A percentile compares a stretch with the other conserved stretches of the same genome.
These are phyloP conservation scores for Dorcus hopei DNA, from an alignment of 2,888 invertebrate genomes.

Conservation along the genomic window DNA sequence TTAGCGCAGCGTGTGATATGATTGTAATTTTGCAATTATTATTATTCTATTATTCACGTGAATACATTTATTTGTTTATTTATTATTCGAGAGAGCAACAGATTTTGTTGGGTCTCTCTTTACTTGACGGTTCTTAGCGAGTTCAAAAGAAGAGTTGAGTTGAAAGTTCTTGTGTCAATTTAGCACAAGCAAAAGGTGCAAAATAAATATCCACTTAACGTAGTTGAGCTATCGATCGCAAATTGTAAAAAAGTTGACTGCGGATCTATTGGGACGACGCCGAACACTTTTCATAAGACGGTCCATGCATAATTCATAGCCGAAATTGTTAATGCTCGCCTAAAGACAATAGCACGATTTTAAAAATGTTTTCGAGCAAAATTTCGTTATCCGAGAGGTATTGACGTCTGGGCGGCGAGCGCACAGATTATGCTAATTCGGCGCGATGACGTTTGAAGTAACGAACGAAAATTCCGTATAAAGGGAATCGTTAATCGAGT, in stretches of 20 bases:
- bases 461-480: background rate
- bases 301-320: slow-evolving; percentile 40
- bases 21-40: too few relatives aligned
- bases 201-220: slow-evolving; percentile 15
- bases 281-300: slow-evolving; percentile 31
- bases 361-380: slow-evolving; percentile 27
- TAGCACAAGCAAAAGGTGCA: too few relatives aligned
- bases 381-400: slow-evolving; percentile 19
- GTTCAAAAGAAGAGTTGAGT: too few relatives aligned
- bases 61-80: too few relatives aligned
- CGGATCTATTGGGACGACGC: background rate
- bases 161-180: too few relatives aligned
- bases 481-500: background rate
- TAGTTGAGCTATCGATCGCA: slow-evolving; percentile 6
- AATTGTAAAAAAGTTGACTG: background rate
- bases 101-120: too few relatives aligned
- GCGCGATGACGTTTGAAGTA: slow-evolving; percentile 12
- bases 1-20: too few relatives aligned
- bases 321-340: slow-evolving; percentile 41
- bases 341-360: slow-evolving; percentile 38
- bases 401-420: slow-evolving; percentile 19
- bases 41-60: too few relatives aligned
- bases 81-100: too few relatives aligned
- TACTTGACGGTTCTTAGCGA: too few relatives aligned
- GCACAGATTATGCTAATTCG: slow-evolving; percentile 20